Evolutionary conservation across 2,888 invertebrate genomes (phyloP).

Genomic region (Leptopilina syphax): DNA sequence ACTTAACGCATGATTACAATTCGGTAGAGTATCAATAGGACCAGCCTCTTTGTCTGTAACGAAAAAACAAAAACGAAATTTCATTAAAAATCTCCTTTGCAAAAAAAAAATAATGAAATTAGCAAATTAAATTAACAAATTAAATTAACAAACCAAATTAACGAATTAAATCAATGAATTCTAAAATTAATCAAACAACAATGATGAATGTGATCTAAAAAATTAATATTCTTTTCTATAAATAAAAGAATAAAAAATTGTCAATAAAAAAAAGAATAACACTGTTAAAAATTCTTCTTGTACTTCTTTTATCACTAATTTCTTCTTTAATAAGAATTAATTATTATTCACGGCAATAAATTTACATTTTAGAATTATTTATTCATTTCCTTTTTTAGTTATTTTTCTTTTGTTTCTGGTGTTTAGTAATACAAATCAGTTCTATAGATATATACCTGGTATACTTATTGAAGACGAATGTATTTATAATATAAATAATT

Average conservation of each 20-base stretch:
- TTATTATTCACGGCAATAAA: not conserved
- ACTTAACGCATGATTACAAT: slow-evolving; percentile 92
- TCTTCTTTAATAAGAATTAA: not conserved
- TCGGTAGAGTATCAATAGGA: slow-evolving; percentile 91
- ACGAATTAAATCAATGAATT: too few relatives aligned
- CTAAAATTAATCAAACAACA: not conserved
- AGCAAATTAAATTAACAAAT: too few relatives aligned
- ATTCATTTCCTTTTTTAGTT: not conserved
- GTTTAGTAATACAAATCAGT: not conserved
- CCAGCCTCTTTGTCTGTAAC: slow-evolving; percentile 91
- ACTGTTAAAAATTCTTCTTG: too few relatives aligned
- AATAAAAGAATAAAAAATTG: too few relatives aligned
- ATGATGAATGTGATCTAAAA: slow-evolving; percentile 8
- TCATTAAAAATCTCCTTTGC: not conserved
- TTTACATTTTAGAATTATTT: not conserved
- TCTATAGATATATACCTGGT: not conserved
- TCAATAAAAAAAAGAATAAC: too few relatives aligned
- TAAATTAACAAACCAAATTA: too few relatives aligned
- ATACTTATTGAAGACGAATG: slow-evolving; percentile 5
- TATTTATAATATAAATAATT: not conserved
- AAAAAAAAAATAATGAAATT: not conserved
- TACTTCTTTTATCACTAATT: too few relatives aligned
- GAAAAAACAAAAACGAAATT: slow-evolving; percentile 13
- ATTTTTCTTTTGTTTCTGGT: too few relatives aligned
- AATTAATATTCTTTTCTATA: too few relatives aligned